Conservation (phyloP, 2,113 vertebrate species). For the Cryptotis parvus region DNA sequence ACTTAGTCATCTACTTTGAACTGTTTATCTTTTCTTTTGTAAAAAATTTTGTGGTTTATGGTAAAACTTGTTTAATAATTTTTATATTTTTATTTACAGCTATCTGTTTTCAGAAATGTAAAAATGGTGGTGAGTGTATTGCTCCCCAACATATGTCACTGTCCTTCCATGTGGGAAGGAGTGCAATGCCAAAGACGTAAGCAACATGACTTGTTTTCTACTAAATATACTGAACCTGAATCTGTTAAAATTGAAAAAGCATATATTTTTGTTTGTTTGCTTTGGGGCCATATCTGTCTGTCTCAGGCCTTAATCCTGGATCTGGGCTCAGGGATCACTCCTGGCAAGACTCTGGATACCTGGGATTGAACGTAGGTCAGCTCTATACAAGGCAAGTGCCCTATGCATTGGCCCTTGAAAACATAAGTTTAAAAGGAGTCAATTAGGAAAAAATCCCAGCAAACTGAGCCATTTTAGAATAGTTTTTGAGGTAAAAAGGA, state of each 20-base stretch:
- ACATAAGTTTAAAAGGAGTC: background rate
- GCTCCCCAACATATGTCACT: conserved; percentile 91
- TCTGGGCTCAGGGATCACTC: no score
- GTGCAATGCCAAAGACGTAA: conserved; percentile 92
- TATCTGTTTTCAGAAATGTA: conserved; percentile 94
- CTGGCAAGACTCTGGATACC: no score
- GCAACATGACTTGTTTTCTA: conserved; percentile 64
- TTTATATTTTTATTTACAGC: conserved; percentile 83
- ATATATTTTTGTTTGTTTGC: no score
- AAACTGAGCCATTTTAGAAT: background rate
- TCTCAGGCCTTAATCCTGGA: no score
- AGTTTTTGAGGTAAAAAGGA: conserved; percentile 6
- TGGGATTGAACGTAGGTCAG: no score
- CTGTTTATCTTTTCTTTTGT: background rate
- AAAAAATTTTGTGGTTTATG: background rate
- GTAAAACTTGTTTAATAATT: background rate
- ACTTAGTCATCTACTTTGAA: background rate
- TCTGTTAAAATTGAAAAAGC: background rate
- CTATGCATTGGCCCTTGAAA: background rate
- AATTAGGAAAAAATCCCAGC: background rate
- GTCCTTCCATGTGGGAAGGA: conserved; percentile 92
- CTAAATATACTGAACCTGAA: background rate
- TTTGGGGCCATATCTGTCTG: no score
- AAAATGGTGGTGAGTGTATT: conserved; percentile 93
- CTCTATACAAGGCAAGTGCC: no score